Evolutionary conservation across 37 sponge, comb jelly and placozoan genomes (phyloP), one percentile per base, ranked within the genome.

Genomic region (Amphimedon queenslandica): DNA sequence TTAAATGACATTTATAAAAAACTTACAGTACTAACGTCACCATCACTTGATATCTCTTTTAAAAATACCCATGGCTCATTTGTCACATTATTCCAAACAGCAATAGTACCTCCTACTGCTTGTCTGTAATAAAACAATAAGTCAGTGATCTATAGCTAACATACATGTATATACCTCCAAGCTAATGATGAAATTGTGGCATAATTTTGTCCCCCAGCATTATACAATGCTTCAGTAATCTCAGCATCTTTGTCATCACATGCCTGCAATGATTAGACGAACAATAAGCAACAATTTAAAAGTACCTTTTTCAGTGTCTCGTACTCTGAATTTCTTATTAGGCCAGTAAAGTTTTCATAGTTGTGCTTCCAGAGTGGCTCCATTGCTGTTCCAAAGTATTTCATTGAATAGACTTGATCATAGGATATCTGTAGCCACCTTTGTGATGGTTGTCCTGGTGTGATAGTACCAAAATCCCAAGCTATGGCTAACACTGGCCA

Each of bases 11-110:
- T 57, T 4, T 33, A 21, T 37, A n/a, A 37, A 28, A 24, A 25
- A 57, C 69, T 37, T 39, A 87, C 88, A 27, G 91, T 90, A 66
- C 82, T 90, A 31, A 90, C 86, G 47, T 77, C 86, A 31, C 91
- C 91, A 78, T 77, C 86, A 41, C 87, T 90, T 27, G 91, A 90
- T 6, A 90, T 90, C 70, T 90, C 91, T 64, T 85, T 90, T 79
- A 90, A 74, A 37, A 90, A 90, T 35, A 77, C 55, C 91, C 91
- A 90, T 36, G 20, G 25, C 51, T 75, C 77, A 13, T 81, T 61
- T 2, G 53, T 65, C 1, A 82, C 73, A 64, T 71, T 29, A 51
- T 90, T 85, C 69, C 70, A 90, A 21, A 90, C 91, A 56, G 68
- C 25, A 2, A 61, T 28, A 0, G 79, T 81, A 1, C 63, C 91